Percentiles rank a stretch among this genome's conserved stretches.
These are phyloP conservation scores for Drosophila quadrilineata DNA, from an alignment of 1,140 invertebrate species.

Conservation along the genomic window DNA sequence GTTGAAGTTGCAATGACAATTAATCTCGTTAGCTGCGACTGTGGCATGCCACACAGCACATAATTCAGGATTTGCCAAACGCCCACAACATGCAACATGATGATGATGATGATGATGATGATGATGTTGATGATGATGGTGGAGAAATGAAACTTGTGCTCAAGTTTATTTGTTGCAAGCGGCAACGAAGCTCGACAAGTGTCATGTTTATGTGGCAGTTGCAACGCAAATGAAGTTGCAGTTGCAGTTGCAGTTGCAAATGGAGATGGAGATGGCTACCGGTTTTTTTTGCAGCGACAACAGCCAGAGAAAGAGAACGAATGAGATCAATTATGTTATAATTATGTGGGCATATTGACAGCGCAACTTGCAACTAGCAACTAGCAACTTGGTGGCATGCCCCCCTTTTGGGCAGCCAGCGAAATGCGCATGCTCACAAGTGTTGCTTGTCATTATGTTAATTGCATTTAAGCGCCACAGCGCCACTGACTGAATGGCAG, in stretches of 20 bases:
- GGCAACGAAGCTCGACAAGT: slow-evolving; percentile 7
- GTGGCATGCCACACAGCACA: slow-evolving; percentile 22
- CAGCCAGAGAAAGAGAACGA: background rate
- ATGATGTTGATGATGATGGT: background rate
- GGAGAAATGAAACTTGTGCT: no score
- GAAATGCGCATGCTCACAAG: slow-evolving; percentile 76
- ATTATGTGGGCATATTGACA: slow-evolving; percentile 76
- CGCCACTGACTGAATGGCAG: background rate
- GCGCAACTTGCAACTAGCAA: slow-evolving; percentile 8
- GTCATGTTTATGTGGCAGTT: slow-evolving; percentile 31
- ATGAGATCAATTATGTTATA: slow-evolving; percentile 73
- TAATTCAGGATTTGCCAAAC: slow-evolving; percentile 28
- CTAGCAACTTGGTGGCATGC: background rate
- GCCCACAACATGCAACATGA: slow-evolving; percentile 4
- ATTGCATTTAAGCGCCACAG: slow-evolving; percentile 73
- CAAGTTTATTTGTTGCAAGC: no score
- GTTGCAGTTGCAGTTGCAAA: slow-evolving; percentile 3
- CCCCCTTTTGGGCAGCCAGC: slow-evolving; percentile 33
- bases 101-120: background rate
- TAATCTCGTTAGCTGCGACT: slow-evolving; percentile 3
- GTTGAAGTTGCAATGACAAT: slow-evolving; percentile 17
- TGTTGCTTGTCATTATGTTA: slow-evolving; percentile 80
- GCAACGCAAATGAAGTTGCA: slow-evolving; percentile 16
- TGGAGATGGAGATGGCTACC: slow-evolving; percentile 45
- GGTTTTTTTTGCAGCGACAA: slow-evolving; percentile 45